phyloP scores from a whole-genome alignment of 2,113 vertebrate species.

The Hylia prasina region DNA sequence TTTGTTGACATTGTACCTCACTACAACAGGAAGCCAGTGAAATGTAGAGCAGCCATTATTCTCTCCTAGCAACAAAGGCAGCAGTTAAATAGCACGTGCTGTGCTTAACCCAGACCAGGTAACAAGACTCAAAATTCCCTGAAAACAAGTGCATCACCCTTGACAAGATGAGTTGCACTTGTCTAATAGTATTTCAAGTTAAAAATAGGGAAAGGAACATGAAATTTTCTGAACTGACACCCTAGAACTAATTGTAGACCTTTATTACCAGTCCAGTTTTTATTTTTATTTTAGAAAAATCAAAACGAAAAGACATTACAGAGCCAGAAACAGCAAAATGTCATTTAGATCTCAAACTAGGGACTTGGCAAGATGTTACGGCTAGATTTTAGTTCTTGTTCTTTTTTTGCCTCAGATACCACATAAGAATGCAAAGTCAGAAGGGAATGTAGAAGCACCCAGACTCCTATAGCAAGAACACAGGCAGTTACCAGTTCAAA shows the following conservation, averaged over 20 bases:
- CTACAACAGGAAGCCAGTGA: neutral
- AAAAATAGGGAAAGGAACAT: neutral
- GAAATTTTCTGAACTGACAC: neutral
- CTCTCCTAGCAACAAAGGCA: neutral
- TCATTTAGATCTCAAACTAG: neutral
- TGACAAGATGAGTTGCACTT: neutral
- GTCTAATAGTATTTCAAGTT: neutral
- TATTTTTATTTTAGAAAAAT: neutral
- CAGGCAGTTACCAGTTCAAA: neutral
- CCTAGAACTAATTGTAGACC: neutral
- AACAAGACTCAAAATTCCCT: neutral
- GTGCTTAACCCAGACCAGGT: neutral
- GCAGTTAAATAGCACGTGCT: neutral
- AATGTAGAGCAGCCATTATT: neutral
- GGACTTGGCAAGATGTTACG: neutral
- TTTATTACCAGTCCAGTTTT: neutral
- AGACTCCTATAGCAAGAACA: neutral
- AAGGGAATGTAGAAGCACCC: neutral
- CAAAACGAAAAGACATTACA: neutral
- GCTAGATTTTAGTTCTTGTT: neutral
- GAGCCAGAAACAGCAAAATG: neutral
- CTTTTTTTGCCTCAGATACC: neutral
- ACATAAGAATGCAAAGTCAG: neutral
- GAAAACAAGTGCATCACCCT: neutral
- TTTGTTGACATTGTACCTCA: rapidly evolving